These are phyloP conservation scores for Danionella cerebrum DNA, from an alignment of 2,113 vertebrate species.

Conservation along the genomic window DNA sequence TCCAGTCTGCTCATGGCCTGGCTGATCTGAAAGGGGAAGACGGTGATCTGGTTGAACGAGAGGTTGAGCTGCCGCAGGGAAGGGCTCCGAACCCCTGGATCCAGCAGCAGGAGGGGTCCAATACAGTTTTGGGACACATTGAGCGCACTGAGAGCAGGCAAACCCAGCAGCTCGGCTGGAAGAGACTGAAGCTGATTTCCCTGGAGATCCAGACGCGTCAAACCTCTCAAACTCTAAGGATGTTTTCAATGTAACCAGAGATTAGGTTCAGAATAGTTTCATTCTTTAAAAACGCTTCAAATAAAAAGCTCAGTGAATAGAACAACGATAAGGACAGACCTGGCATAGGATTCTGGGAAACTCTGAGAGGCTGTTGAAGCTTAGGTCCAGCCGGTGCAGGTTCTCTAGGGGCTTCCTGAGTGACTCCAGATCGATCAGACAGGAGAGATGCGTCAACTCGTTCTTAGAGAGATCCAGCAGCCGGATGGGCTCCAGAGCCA, in stretches of 20 bases:
- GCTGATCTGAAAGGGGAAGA: constrained; percentile 65
- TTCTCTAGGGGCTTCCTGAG: constrained; percentile 73
- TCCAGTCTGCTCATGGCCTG: constrained; percentile 65
- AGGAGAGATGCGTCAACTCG: constrained; percentile 77
- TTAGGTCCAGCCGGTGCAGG: constrained; percentile 81
- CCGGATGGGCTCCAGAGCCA: constrained; percentile 71
- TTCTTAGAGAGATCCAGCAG: constrained; percentile 90
- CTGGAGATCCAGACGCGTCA: constrained; percentile 87
- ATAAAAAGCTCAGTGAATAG: no score
- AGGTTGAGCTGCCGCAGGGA: constrained; percentile 81
- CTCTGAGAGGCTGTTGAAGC: constrained; percentile 75
- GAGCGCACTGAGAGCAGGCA: constrained; percentile 71
- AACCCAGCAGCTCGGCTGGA: constrained; percentile 70
- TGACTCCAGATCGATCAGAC: constrained; percentile 64
- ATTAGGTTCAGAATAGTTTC: no score
- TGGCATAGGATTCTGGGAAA: constrained; percentile 80
- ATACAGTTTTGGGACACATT: constrained; percentile 86
- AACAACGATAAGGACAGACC: no score
- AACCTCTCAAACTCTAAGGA: constrained; percentile 72
- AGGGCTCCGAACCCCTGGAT: constrained; percentile 58
- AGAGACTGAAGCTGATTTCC: constrained; percentile 76
- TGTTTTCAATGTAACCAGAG: no score
- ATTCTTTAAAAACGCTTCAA: no score
- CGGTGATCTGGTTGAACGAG: constrained; percentile 78
- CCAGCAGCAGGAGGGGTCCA: constrained; percentile 68